A percentile compares a stretch with the other conserved stretches of the same genome.
These are phyloP conservation scores for Spea multiplicata DNA, from an alignment of 2,113 vertebrate species.

Conservation along the genomic window DNA sequence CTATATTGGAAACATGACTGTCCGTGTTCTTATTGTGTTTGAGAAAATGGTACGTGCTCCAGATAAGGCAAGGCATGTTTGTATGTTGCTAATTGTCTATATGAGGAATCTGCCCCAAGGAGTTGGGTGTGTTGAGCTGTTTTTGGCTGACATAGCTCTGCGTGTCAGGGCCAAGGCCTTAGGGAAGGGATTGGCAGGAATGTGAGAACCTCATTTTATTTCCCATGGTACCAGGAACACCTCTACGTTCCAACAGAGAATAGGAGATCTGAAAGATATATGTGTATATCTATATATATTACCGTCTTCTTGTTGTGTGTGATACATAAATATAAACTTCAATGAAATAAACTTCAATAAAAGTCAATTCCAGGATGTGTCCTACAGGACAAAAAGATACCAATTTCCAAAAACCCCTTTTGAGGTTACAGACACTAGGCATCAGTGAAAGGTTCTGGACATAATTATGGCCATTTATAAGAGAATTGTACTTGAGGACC, in stretches of 20 bases:
- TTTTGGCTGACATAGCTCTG: constrained; percentile 29
- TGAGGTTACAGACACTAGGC: too few relatives aligned
- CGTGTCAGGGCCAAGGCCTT: constrained; percentile 19
- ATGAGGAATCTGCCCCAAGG: constrained; percentile 22
- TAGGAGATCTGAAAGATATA: not conserved
- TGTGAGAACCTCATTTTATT: constrained; percentile 20
- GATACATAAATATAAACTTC: too few relatives aligned
- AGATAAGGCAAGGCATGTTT: constrained; percentile 1
- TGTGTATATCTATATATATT: too few relatives aligned
- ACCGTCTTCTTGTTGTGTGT: too few relatives aligned
- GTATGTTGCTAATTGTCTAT: not conserved
- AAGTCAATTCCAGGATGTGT: too few relatives aligned
- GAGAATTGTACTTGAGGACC: too few relatives aligned
- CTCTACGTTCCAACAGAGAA: not conserved
- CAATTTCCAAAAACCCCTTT: too few relatives aligned
- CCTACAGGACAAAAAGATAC: too few relatives aligned
- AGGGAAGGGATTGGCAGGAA: constrained; percentile 36
- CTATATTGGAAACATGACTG: too few relatives aligned
- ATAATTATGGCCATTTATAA: too few relatives aligned
- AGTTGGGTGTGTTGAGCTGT: constrained; percentile 7
- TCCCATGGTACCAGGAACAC: constrained; percentile 8
- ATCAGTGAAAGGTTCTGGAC: too few relatives aligned
- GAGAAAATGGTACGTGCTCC: not conserved
- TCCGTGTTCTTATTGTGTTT: not conserved
- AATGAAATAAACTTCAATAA: too few relatives aligned